Conservation (phyloP, 2,888 invertebrate species). For the Parthenolecanium corni region DNA sequence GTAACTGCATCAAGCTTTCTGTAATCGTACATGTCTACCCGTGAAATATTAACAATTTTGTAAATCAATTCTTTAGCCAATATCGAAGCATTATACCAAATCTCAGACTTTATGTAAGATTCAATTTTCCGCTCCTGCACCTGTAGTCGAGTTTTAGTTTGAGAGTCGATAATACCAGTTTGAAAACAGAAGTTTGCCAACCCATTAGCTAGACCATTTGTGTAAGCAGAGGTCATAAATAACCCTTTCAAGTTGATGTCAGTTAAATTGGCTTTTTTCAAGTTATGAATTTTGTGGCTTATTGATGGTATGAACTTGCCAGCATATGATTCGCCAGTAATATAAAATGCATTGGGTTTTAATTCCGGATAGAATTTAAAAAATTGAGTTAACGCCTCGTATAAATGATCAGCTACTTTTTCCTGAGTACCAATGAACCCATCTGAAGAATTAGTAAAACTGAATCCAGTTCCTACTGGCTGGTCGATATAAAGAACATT, state of each 20-base stretch:
- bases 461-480: constrained; percentile 85
- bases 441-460: constrained; percentile 62
- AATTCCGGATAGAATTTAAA: constrained; percentile 69
- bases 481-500: constrained; percentile 82
- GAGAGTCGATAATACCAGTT: constrained; percentile 43
- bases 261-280: constrained; percentile 44
- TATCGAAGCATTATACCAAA: too few relatives aligned
- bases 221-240: constrained; percentile 68
- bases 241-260: constrained; percentile 52
- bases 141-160: constrained; percentile 30
- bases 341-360: constrained; percentile 63
- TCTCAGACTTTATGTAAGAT: constrained; percentile 37
- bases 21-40: too few relatives aligned
- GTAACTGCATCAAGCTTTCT: too few relatives aligned
- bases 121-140: constrained; percentile 31
- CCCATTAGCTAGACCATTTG: constrained; percentile 66
- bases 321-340: constrained; percentile 81
- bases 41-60: too few relatives aligned
- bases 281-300: constrained; percentile 57
- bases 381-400: constrained; percentile 65
- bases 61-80: too few relatives aligned
- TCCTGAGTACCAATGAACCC: constrained; percentile 71
- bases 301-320: constrained; percentile 71
- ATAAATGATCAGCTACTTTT: constrained; percentile 67
- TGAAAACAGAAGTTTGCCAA: constrained; percentile 72